Base-by-base conservation (phyloP, 2,888 invertebrate genomes). In the Ischnus inquisitorius region DNA sequence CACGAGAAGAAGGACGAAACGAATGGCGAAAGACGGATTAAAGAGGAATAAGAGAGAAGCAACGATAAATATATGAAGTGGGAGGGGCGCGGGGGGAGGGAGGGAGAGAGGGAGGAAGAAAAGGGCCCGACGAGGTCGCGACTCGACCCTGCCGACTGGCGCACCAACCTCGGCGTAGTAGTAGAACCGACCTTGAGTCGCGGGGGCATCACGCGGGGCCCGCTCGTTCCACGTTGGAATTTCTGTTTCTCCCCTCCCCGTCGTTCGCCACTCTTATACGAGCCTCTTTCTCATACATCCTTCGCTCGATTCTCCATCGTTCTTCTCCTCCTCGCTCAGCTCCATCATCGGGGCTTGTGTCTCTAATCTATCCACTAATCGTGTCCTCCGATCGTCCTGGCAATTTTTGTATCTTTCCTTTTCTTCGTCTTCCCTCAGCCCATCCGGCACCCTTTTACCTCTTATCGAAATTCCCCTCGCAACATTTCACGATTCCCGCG, bases 171-270 rank as follows among this genome's bases (percentile, higher is more conserved):
- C 88, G 87, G 90, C 87, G 90, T 87, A 85, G 92, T 92, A 92
- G 92, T 92, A 93, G 90, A 92, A 91, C 91, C 93, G 93, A 93
- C 93, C 93, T 93, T 93, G 93, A 93, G 92, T 92, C 92, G 92
- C 92, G 82, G 85, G 84, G 84, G 90, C 92, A 91, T 91, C 91
- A 92, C 92, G 91, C 91, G 82, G 82, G 79, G 68, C 78, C 67
- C 83, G 77, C 89, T 87, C 92, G 91, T 91, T 34, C 93, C 92
- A 92, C 91, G 92, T 91, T 93, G 93, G 93, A 93, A 93, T 93
- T 92, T 93, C 92, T 93, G 90, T 88, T 88, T 88, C 91, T 74
- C 60, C 82, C 76, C 85, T 82, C 82, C 65, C 71, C 74, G 25
- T 28, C 51, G 46, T 43, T 75, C 83, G 62, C 80, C 74, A 67